A percentile compares a stretch with the other conserved stretches of the same genome.
These are phyloP conservation scores for Marronus borbonicus DNA, from an alignment of 2,888 invertebrate species.

Conservation along the genomic window DNA sequence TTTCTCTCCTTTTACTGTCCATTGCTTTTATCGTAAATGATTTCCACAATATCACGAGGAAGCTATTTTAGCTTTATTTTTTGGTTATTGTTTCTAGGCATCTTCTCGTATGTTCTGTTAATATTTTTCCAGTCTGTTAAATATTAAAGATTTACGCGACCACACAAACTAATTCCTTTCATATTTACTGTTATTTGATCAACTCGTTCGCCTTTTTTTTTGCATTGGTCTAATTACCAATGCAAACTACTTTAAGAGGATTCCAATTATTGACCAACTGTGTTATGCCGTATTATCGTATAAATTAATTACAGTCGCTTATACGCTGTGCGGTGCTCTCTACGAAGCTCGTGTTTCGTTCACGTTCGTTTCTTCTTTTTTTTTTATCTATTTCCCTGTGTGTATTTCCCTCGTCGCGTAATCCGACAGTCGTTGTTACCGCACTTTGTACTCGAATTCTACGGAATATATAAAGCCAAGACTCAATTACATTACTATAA, in stretches of 20 bases:
- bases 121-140: too few relatives aligned
- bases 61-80: too few relatives aligned
- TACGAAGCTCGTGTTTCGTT: neutral
- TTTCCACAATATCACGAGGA: too few relatives aligned
- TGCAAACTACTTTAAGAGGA: constrained; percentile 5
- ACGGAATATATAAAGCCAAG: constrained; percentile 35
- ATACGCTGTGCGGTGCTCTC: neutral
- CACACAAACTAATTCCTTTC: neutral
- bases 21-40: too few relatives aligned
- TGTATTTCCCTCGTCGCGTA: constrained; percentile 10
- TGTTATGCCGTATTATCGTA: constrained; percentile 23
- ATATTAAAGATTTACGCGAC: too few relatives aligned
- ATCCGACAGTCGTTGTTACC: constrained; percentile 36
- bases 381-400: neutral
- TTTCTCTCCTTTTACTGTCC: too few relatives aligned
- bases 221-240: neutral
- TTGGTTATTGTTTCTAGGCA: too few relatives aligned
- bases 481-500: constrained; percentile 47
- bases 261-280: constrained; percentile 25
- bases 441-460: constrained; percentile 40
- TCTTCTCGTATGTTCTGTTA: too few relatives aligned
- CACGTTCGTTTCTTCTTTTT: neutral
- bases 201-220: neutral
- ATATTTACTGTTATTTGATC: neutral
- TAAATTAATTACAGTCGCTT: constrained; percentile 24